Conservation (phyloP, 2,888 invertebrate genomes). For the Octonoba sinensis region DNA sequence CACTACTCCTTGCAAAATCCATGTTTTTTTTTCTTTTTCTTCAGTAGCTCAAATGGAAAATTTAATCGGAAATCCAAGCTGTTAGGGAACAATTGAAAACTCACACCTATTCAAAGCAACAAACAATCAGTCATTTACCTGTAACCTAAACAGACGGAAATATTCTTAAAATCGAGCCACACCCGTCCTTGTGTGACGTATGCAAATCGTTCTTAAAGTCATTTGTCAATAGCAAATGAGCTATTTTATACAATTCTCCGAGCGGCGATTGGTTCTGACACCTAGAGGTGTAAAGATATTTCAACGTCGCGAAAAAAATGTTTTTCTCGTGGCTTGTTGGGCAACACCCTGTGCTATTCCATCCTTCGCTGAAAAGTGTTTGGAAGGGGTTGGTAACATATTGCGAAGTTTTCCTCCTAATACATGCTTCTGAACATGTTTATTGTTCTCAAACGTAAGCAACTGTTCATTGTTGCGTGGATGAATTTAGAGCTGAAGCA, state of each 20-base stretch:
- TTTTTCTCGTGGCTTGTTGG: background rate
- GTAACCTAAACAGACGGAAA: conserved; percentile 44
- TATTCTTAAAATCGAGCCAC: conserved; percentile 43
- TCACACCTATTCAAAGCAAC: conserved; percentile 15
- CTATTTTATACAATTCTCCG: conserved; percentile 18
- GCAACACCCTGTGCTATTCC: conserved; percentile 10
- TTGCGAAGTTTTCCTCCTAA: no score
- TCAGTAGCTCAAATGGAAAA: no score
- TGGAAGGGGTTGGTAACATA: no score
- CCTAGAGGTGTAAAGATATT: conserved; percentile 46
- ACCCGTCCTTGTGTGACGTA: conserved; percentile 38
- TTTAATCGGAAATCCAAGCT: no score
- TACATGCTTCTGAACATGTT: no score
- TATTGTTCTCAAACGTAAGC: no score
- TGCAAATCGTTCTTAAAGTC: conserved; percentile 45
- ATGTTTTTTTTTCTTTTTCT: no score
- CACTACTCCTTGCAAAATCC: no score
- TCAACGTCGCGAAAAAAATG: conserved; percentile 12
- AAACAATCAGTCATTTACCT: conserved; percentile 38
- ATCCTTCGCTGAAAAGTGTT: no score
- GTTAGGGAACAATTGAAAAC: conserved; percentile 30
- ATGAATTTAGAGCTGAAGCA: no score
- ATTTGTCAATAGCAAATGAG: conserved; percentile 49
- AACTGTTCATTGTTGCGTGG: no score
- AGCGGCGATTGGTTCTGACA: conserved; percentile 33